Base-by-base conservation (phyloP, 2,113 vertebrate genomes). In the Ondatra zibethicus region DNA sequence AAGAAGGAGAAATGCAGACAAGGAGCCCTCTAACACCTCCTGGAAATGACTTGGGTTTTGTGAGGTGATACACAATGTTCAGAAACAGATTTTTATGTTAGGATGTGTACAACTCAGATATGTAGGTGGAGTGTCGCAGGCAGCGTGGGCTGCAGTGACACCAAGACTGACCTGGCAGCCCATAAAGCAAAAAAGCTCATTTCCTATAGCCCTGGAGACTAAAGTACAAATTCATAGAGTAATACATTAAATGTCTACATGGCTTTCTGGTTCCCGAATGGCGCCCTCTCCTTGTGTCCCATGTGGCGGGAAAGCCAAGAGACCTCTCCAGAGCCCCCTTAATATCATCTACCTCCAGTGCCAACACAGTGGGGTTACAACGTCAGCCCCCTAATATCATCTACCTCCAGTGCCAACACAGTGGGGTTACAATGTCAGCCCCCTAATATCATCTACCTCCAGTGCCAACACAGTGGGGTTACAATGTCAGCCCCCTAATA, bases 21-120 rank as follows among this genome's bases (percentile, higher is more conserved):
- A 10, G 29, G 50, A 61, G 7, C 13, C 29, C 23, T 66, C 42
- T 27, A 7, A 9, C 36, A 8, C 81, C 27, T 36, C 61, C 4
- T 19, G 0, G 45, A 50, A 70, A 21, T 0, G 0, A 2, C 10
- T 16, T 76, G 78, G 39, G 14, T 23, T 80, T 19, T 42, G 33
- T 39, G 73, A 52, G 68, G 33, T n/a, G 12, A n/a, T 3, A 58
- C 11, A 21, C 11, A 21, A 23, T 0, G 25, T 39, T 27, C 7
- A 65, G 63, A 7, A 86, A 27, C 47, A 55, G 47, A 84, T 29
- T 7, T 14, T 1, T 52, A 50, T 21, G 2, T n/a, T 52, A 47
- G 61, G 39, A 39, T 11, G 3, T 36, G 3, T 45, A 80, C 45
- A 72, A 29, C 29, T 45, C 19, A 66, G 31, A 92, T 5, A 11